phyloP scores from a whole-genome alignment of 2,113 vertebrate species.

The Psophia crepitans region DNA sequence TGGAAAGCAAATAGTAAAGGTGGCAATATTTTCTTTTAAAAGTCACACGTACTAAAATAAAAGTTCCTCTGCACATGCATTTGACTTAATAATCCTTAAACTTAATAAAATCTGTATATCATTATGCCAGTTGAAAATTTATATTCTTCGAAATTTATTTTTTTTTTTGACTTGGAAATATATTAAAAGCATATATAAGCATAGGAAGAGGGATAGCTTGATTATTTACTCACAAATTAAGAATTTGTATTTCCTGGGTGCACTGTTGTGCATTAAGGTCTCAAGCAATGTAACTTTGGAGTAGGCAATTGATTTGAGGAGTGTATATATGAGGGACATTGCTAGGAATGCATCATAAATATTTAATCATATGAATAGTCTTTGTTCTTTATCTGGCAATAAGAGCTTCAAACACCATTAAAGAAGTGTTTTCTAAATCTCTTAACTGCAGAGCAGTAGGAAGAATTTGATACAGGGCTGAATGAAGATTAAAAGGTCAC shows the following conservation, averaged over 20 bases:
- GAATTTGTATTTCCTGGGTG: slow-evolving; percentile 41
- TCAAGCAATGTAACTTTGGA: slow-evolving; percentile 50
- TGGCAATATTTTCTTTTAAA: not conserved
- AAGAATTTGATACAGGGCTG: slow-evolving; percentile 24
- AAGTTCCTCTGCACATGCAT: not conserved
- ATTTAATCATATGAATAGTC: slow-evolving; percentile 27
- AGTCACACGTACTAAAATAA: not conserved
- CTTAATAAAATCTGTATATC: slow-evolving; percentile 20
- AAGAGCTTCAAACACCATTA: slow-evolving; percentile 44
- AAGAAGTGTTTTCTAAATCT: slow-evolving; percentile 37
- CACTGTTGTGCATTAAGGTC: slow-evolving; percentile 53
- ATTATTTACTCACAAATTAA: slow-evolving; percentile 36
- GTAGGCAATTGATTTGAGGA: slow-evolving; percentile 51
- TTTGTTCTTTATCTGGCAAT: slow-evolving; percentile 51
- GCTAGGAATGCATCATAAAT: slow-evolving; percentile 46
- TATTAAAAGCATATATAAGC: slow-evolving; percentile 30
- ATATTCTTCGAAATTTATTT: slow-evolving; percentile 21
- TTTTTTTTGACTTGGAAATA: slow-evolving; percentile 33
- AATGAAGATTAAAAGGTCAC: slow-evolving; percentile 71
- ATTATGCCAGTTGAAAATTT: not conserved
- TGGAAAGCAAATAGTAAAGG: not conserved
- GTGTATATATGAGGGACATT: not conserved
- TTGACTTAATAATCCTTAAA: not conserved
- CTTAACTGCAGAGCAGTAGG: slow-evolving; percentile 28
- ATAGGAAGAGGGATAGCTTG: slow-evolving; percentile 33